phyloP scores from a whole-genome alignment of 2,797 vertebrate genomes.

The Sebastiscus albofasciatus region DNA sequence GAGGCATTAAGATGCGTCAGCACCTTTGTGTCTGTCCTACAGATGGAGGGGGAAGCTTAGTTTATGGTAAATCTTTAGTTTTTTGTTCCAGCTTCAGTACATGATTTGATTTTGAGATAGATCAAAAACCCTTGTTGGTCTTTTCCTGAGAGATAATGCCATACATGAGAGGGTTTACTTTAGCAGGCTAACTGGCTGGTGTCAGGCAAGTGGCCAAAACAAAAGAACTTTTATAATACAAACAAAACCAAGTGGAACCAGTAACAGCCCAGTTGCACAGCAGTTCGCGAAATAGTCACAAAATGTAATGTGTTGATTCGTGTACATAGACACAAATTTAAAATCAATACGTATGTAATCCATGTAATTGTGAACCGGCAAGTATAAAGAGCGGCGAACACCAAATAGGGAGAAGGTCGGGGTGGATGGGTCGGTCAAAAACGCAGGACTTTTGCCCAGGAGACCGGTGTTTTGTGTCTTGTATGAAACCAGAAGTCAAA shows the following conservation, averaged over 20 bases:
- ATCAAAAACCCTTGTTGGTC: neutral
- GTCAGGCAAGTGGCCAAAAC: neutral
- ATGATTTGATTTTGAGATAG: neutral
- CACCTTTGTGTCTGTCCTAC: constrained; percentile 54
- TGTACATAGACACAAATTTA: too few species aligned
- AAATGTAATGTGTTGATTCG: too few species aligned
- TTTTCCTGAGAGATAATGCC: neutral
- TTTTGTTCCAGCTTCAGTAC: neutral
- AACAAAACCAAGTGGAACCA: neutral
- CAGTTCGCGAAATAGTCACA: rapidly evolving
- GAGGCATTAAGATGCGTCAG: constrained; percentile 56
- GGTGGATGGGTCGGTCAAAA: too few species aligned
- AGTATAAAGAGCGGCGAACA: too few species aligned
- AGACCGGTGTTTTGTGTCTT: too few species aligned
- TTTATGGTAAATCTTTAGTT: constrained; percentile 23
- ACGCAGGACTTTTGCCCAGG: too few species aligned
- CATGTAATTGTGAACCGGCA: too few species aligned
- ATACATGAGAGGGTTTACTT: neutral
- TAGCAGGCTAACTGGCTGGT: neutral
- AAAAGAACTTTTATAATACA: neutral
- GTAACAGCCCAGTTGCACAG: neutral
- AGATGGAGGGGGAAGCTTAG: constrained; percentile 12
- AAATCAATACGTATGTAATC: too few species aligned
- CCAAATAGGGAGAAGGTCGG: too few species aligned
- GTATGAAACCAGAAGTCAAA: too few species aligned